Evolutionary conservation across 2,888 invertebrate species (phyloP).

Genomic region (Idaea straminata): DNA sequence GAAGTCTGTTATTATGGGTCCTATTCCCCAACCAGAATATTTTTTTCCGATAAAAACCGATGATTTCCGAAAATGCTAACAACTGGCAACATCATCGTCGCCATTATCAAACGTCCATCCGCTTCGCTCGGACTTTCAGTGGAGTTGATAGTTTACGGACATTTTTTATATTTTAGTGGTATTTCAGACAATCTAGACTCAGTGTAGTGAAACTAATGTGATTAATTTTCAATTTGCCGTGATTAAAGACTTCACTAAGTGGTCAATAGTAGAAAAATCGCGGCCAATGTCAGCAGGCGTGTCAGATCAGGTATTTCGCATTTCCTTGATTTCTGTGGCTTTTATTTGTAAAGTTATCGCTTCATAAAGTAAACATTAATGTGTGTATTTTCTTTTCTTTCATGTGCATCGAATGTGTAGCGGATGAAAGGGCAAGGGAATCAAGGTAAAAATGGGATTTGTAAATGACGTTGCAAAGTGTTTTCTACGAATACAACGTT

Average conservation of each 20-base stretch:
- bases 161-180: conserved; percentile 54
- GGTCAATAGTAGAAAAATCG: conserved; percentile 79
- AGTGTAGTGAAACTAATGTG: conserved; percentile 77
- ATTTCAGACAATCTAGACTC: conserved; percentile 63
- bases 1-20: no score
- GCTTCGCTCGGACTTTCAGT: conserved; percentile 61
- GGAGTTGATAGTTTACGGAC: conserved; percentile 62
- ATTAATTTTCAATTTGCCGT: conserved; percentile 69
- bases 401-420: conserved; percentile 79
- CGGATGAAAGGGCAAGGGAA: conserved; percentile 94
- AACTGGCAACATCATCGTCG: conserved; percentile 55
- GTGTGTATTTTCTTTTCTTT: conserved; percentile 73
- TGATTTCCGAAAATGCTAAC: conserved; percentile 23
- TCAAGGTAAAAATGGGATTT: conserved; percentile 82
- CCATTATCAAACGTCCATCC: conserved; percentile 72
- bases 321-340: conserved; percentile 49
- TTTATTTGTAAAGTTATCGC: conserved; percentile 37
- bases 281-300: conserved; percentile 95
- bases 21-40: background rate
- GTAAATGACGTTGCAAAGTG: conserved; percentile 76
- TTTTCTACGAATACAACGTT: conserved; percentile 57
- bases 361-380: conserved; percentile 35
- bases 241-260: conserved; percentile 69
- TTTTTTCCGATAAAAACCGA: conserved; percentile 23
- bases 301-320: conserved; percentile 90